Evolutionary conservation across 2,888 invertebrate species (phyloP).

Genomic region (Chymomyza procnemis): DNA sequence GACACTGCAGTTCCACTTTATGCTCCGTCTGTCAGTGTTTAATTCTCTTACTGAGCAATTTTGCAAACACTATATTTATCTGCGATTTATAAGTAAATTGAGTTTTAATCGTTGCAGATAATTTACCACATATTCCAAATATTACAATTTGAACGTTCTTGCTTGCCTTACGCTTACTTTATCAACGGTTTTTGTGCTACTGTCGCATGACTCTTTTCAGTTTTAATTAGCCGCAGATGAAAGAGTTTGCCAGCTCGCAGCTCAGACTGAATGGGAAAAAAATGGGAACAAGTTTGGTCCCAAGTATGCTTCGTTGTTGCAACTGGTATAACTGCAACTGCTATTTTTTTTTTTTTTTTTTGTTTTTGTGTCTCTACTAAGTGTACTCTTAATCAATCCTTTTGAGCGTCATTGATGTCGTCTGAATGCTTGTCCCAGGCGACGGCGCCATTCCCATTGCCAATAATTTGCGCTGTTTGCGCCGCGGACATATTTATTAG

Average conservation of each 20-base stretch:
- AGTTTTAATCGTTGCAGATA: background rate
- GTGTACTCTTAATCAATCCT: background rate
- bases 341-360: background rate
- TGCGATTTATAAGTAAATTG: background rate
- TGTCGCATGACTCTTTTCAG: conserved; percentile 39
- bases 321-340: background rate
- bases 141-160: background rate
- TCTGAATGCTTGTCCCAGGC: background rate
- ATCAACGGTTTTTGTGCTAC: conserved; percentile 13
- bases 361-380: no score
- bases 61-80: no score
- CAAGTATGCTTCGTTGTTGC: conserved; percentile 20
- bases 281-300: conserved; percentile 1
- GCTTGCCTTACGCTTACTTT: background rate
- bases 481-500: background rate
- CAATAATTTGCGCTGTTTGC: background rate
- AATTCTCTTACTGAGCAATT: no score
- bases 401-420: background rate
- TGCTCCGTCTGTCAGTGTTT: no score
- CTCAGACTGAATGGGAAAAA: background rate
- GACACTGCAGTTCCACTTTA: no score
- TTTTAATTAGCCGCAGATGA: conserved; percentile 63
- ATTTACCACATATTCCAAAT: background rate
- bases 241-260: background rate
- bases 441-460: background rate